phyloP scores from a whole-genome alignment of 2,797 vertebrate genomes.

The Numenius phaeopus region DNA sequence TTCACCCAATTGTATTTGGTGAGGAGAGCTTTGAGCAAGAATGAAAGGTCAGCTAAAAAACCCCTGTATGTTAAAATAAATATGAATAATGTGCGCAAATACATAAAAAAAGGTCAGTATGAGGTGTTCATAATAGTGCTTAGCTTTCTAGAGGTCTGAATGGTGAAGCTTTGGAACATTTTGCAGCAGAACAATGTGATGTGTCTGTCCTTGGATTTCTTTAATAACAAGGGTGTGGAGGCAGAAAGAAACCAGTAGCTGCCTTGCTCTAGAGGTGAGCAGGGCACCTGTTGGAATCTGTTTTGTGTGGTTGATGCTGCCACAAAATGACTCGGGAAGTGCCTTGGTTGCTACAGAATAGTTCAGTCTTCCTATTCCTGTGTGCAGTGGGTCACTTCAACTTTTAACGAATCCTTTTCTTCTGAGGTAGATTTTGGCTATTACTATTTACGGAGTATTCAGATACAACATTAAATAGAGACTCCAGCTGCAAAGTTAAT shows the following conservation, averaged over 20 bases:
- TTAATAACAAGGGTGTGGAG: not conserved
- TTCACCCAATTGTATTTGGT: not conserved
- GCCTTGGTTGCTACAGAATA: not conserved
- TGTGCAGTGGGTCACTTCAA: not conserved
- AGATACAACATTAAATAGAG: not conserved
- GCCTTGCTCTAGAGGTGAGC: not conserved
- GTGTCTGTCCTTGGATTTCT: not conserved
- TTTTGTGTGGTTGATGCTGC: not conserved
- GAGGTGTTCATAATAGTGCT: not conserved
- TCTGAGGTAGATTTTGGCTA: not conserved
- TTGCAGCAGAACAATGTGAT: not conserved
- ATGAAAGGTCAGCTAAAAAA: not conserved
- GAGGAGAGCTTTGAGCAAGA: not conserved
- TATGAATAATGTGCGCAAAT: not conserved
- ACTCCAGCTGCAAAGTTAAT: not conserved
- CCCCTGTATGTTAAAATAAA: not conserved
- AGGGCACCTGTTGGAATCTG: not conserved
- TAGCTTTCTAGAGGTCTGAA: not conserved
- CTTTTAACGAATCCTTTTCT: not conserved
- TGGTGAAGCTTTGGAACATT: not conserved
- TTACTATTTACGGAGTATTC: not conserved
- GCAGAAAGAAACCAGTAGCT: not conserved
- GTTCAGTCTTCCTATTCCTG: not conserved
- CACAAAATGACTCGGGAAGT: accelerated
- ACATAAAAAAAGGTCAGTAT: not conserved